These are phyloP conservation scores for Cerastis leucographa DNA, from an alignment of 2,888 invertebrate genomes.

Conservation along the genomic window DNA sequence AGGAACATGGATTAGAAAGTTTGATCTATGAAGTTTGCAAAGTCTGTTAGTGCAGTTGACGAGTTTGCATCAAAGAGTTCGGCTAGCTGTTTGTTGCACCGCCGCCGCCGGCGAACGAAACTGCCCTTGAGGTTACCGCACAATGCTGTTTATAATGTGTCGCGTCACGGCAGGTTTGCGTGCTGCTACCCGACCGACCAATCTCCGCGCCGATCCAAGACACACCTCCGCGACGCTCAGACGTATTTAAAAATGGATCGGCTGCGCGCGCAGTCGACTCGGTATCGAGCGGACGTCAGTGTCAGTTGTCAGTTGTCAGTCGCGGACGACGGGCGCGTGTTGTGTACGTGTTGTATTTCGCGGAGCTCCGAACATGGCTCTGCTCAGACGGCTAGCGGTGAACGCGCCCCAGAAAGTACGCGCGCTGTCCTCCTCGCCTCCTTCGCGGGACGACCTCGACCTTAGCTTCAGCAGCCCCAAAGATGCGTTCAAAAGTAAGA, in stretches of 20 bases:
- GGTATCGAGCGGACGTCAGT: conserved; percentile 86
- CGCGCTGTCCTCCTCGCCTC: conserved; percentile 76
- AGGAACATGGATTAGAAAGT: background rate
- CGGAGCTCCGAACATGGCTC: conserved; percentile 85
- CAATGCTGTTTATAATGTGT: conserved; percentile 59
- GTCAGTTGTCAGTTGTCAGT: conserved; percentile 82
- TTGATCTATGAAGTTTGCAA: conserved; percentile 4
- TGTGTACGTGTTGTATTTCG: conserved; percentile 76
- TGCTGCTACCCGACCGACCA: conserved; percentile 76
- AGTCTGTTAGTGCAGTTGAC: conserved; percentile 7
- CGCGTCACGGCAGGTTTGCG: conserved; percentile 60
- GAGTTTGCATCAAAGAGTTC: conserved; percentile 22
- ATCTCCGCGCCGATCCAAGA: conserved; percentile 77
- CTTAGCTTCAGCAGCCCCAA: conserved; percentile 96
- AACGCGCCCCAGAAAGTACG: conserved; percentile 82
- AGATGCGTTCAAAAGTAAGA: conserved; percentile 98
- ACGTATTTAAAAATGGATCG: conserved; percentile 86
- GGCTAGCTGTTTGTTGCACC: conserved; percentile 24
- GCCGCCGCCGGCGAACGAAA: conserved; percentile 21
- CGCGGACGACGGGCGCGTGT: conserved; percentile 81
- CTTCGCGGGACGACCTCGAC: conserved; percentile 93
- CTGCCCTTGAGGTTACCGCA: conserved; percentile 65
- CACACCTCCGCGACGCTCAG: conserved; percentile 84
- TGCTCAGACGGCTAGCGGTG: conserved; percentile 85
- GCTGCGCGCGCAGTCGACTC: conserved; percentile 85